A percentile compares a stretch with the other conserved stretches of the same genome.
Evolutionary conservation across 2,888 invertebrate species (phyloP).

Genomic region (Globia sparganii): DNA sequence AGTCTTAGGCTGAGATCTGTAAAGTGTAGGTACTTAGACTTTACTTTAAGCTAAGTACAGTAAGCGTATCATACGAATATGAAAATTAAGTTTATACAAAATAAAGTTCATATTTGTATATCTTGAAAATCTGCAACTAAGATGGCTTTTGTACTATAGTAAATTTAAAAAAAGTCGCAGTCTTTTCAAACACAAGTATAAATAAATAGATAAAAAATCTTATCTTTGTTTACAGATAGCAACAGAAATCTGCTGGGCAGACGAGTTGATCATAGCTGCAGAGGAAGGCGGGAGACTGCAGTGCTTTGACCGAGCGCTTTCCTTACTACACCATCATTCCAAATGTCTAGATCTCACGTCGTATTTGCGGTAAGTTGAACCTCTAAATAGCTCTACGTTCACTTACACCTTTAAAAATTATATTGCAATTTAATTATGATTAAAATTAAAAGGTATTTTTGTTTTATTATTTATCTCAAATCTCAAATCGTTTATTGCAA

Average conservation of each 20-base stretch:
- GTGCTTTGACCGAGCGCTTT: constrained; percentile 86
- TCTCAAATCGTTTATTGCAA: no score
- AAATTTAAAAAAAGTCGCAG: not conserved
- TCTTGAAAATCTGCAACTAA: not conserved
- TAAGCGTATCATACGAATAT: not conserved
- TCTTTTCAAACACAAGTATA: not conserved
- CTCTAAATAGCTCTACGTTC: not conserved
- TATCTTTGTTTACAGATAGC: constrained; percentile 77
- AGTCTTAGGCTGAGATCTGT: not conserved
- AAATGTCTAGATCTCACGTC: constrained; percentile 83
- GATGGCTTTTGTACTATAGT: not conserved
- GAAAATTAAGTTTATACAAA: not conserved
- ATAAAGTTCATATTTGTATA: not conserved
- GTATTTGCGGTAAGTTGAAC: constrained; percentile 74
- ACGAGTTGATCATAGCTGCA: constrained; percentile 80
- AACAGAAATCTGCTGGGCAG: constrained; percentile 84
- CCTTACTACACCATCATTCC: constrained; percentile 82
- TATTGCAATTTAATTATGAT: not conserved
- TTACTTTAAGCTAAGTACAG: not conserved
- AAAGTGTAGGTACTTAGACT: not conserved
- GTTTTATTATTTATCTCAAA: no score
- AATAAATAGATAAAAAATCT: not conserved
- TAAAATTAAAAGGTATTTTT: no score
- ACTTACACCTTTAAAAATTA: not conserved
- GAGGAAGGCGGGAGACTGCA: constrained; percentile 86